These are phyloP conservation scores for Pluvianellus socialis DNA, from an alignment of 2,113 vertebrate species.

Conservation along the genomic window DNA sequence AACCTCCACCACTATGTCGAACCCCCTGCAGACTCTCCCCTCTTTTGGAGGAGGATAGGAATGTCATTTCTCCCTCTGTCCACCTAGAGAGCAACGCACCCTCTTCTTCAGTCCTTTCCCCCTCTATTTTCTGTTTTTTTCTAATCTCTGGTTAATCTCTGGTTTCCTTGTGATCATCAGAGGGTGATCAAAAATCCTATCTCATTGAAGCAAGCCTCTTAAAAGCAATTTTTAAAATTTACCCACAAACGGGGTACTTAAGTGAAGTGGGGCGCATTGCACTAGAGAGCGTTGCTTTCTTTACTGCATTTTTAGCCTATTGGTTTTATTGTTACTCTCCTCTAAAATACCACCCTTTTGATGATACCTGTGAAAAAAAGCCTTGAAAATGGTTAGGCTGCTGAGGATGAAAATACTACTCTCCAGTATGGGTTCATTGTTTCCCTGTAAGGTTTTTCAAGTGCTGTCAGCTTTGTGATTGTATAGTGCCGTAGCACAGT, in stretches of 20 bases:
- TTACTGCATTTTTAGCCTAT: neutral
- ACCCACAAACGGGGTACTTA: neutral
- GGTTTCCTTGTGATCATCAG: neutral
- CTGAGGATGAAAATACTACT: neutral
- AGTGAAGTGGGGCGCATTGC: neutral
- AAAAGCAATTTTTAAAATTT: neutral
- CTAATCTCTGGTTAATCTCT: neutral
- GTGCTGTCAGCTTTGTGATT: neutral
- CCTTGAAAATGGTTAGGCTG: neutral
- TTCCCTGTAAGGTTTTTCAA: neutral
- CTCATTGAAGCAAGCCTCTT: neutral
- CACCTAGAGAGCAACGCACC: rapidly evolving
- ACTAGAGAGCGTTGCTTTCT: neutral
- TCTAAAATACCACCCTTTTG: neutral
- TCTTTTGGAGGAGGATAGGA: neutral
- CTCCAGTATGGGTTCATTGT: neutral
- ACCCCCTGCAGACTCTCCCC: neutral
- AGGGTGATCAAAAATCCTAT: neutral
- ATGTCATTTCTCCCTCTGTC: neutral
- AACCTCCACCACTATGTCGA: neutral
- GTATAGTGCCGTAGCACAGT: neutral
- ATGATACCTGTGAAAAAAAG: neutral
- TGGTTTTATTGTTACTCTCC: neutral
- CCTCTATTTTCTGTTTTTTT: neutral
- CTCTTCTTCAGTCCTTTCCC: neutral